Base-by-base conservation (phyloP, 2,113 vertebrate genomes). In the Mormoops blainvillei region DNA sequence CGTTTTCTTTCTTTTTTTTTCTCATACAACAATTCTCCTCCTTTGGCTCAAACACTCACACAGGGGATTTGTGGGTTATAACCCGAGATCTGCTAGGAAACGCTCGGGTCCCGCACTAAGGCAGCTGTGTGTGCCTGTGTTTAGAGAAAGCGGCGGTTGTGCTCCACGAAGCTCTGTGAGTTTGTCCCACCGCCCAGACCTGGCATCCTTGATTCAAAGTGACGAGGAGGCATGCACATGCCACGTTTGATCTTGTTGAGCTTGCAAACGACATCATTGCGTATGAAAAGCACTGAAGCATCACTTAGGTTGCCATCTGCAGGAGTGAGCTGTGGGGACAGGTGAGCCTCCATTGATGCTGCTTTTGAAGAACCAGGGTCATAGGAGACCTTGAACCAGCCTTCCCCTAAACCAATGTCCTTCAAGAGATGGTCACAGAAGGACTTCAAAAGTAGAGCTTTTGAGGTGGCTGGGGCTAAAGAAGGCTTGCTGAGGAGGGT, bases 141-240 rank as follows among this genome's bases (percentile, higher is more conserved):
- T 95, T 84, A 89, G 84, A 94, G 4, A 6, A 85, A 67, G 70
- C 56, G 76, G 67, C 19, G 22, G 4, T 31, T 31, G 38, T 7
- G 54, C 8, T 26, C 45, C 45, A 38, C 81, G 41, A 71, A 88
- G 70, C 73, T 83, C 26, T 50, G 26, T 56, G 26, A 52, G 26
- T 78, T 83, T 96, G 94, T 92, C n/a, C 67, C 43, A 9, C 31
- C 31, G 43, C 48, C 83, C 28, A 58, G 74, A 73, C 48, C n/a
- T 73, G 88, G 87, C 19, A 76, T 48, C 45, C 87, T 91, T 85
- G 89, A 98, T 97, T 52, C 48, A 84, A 94, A 94, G 94, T 95
- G 94, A 97, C 95, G 97, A 33, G 7, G 89, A 71, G 31, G 11
- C 91, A 94, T 31, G 73, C 52, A 93, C 20, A 54, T 0, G 1